Percentiles rank a stretch among this genome's conserved stretches.
Conservation (phyloP, 2,888 invertebrate genomes). For the Eupeodes luniger region DNA sequence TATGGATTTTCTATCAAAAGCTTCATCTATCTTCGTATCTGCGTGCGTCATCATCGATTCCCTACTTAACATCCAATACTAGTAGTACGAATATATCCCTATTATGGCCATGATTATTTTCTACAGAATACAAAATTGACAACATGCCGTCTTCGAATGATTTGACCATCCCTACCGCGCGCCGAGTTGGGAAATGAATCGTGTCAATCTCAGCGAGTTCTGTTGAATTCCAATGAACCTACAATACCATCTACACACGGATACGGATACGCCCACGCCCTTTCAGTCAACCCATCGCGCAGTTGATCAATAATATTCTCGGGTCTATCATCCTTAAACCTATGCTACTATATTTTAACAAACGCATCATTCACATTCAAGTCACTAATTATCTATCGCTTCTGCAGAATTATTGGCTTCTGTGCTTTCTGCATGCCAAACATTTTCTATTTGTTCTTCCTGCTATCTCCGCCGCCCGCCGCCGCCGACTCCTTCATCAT, state of each 20-base stretch:
- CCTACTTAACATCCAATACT: too few relatives aligned
- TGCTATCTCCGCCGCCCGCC: not conserved
- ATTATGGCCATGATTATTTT: not conserved
- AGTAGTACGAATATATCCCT: too few relatives aligned
- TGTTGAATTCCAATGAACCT: conserved; percentile 18
- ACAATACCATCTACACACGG: too few relatives aligned
- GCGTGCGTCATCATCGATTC: too few relatives aligned
- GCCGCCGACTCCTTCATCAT: not conserved
- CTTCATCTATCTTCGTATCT: too few relatives aligned
- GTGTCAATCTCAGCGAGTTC: conserved; percentile 23
- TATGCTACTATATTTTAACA: not conserved
- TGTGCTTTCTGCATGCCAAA: conserved; percentile 66
- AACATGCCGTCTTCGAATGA: not conserved
- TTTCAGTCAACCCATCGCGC: not conserved
- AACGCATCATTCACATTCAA: conserved; percentile 56
- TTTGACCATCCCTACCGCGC: not conserved
- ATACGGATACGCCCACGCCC: not conserved
- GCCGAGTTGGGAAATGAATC: conserved; percentile 18
- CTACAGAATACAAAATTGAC: not conserved
- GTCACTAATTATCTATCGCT: conserved; percentile 70
- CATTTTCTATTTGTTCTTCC: conserved; percentile 21
- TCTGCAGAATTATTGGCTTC: conserved; percentile 38
- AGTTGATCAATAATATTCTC: conserved; percentile 29
- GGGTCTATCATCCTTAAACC: not conserved
- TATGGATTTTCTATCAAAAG: too few relatives aligned